Evolutionary conservation across 2,797 vertebrate genomes (phyloP), one percentile per base, ranked within the genome.

Genomic region (Sebastes oblongus): DNA sequence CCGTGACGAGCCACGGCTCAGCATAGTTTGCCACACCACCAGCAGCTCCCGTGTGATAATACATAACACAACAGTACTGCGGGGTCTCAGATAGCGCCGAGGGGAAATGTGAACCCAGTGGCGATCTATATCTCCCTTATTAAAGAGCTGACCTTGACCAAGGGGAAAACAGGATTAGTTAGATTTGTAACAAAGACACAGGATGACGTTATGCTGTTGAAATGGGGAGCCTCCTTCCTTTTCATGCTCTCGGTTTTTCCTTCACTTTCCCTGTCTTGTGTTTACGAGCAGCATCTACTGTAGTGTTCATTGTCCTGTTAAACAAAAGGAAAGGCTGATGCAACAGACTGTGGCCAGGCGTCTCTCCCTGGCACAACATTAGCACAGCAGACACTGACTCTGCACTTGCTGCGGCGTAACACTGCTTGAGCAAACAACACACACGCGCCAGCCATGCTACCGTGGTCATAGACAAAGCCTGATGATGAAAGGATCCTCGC

Each of bases 141-240:
- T 93, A 93, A 94, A 92, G 84, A 90, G 72, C 86, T 93, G 92
- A 95, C 92, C 92, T 94, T 93, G 88, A 91, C 88, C 85, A n/a
- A 62, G 73, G 88, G 80, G 80, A 83, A 85, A 90, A 85, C 90
- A 64, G 82, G 84, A 93, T 93, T 93, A 90, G 85, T 75, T 77
- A 46, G 82, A 85, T 91, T 81, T 42, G 88, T 60, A 86, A 87
- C 77, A 92, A 87, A 92, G 82, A 67, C 34, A 64, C 18, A 3
- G 29, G 80, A 70, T 84, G 77, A 90, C 85, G 82, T 86, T 84
- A 77, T 70, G 75, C 80, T 71, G 79, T 64, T 80, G 78, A 89
- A 89, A 90, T 55, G 66, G 85, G 80, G 74, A 84, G 56, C 42
- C 72, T 84, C 79, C 78, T 78, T 79, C 11, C 66, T 27, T 75